Evolutionary conservation across 2,797 vertebrate genomes (phyloP), one percentile per base, ranked within the genome.

Genomic region (Silurus aristotelis): DNA sequence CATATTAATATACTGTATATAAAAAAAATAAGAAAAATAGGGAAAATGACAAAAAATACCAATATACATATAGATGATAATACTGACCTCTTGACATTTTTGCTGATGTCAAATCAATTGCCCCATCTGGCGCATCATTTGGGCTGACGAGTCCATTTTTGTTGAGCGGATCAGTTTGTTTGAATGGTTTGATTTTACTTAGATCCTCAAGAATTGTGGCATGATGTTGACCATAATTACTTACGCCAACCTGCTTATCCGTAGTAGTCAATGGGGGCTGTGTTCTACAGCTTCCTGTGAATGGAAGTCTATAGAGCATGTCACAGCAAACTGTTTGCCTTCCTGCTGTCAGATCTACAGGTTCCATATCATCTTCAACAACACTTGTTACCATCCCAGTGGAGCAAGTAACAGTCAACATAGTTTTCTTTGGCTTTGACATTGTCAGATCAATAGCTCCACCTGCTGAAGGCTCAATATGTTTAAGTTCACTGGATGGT

Each of bases 261-360:
- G 97, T 95, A n/a, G 93, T 95, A 70, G 95, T 94, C 87, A 96
- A 92, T 1, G 97, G 95, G 43, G 97, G 96, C 84, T 96, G 96
- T 89, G 96, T 94, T 87, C 96, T 96, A 89, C 98, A 99, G 90
- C 95, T 99, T 91, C 97, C 96, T 85, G 97, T 96, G 91, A 99
- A 99, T 55, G 98, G 98, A 78, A 99, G 92, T 89, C 96, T 98
- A 91, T 99, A 99, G 91, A 99, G 97, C 83, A 99, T 92, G 93
- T 99, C 98, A 92, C 98, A 99, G 91, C 98, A 99, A 84, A 99
- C 97, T 83, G 95, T 95, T 92, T 96, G 96, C 89, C 97, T 96
- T 66, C 97, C 97, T 86, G 97, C 96, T 86, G 99, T 99, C 84
- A 99, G 93, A 92, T 99, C 98, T 25, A 99, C 96, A 89, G 98